phyloP scores from a whole-genome alignment of 2,113 vertebrate genomes.

The Thunnus maccoyii region DNA sequence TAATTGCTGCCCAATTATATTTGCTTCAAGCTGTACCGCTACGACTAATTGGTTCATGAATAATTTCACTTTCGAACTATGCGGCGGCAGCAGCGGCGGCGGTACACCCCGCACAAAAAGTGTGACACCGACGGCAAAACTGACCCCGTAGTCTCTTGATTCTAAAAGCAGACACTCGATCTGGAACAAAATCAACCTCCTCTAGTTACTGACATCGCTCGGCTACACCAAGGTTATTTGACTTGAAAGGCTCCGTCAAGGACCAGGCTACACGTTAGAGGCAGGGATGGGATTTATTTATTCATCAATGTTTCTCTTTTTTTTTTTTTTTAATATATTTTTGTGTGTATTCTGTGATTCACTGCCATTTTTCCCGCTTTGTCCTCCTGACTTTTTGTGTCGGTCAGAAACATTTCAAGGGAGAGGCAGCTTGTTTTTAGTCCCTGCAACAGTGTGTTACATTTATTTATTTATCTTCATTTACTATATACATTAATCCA shows the following conservation, averaged over 20 bases:
- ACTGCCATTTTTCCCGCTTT: not conserved
- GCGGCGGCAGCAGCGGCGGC: not conserved
- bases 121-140: conserved; percentile 60
- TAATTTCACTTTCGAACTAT: conserved; percentile 65
- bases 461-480: conserved; percentile 10
- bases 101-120: conserved; percentile 42
- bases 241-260: conserved; percentile 58
- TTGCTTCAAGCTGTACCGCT: conserved; percentile 74
- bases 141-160: conserved; percentile 48
- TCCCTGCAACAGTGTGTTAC: not conserved
- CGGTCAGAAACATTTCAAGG: conserved; percentile 10
- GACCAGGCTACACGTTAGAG: conserved; percentile 27
- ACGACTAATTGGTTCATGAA: conserved; percentile 81
- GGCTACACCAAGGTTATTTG: conserved; percentile 47
- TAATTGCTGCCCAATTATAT: conserved; percentile 83
- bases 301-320: conserved; percentile 17
- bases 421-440: conserved; percentile 12
- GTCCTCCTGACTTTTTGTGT: not conserved
- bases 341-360: conserved; percentile 20
- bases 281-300: conserved; percentile 26
- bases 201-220: conserved; percentile 36
- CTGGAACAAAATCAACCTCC: conserved; percentile 24
- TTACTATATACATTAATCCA: conserved; percentile 5
- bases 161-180: conserved; percentile 24
- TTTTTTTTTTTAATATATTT: not conserved